Base-by-base conservation (phyloP, 2,113 vertebrate genomes). In the Oryzias celebensis region DNA sequence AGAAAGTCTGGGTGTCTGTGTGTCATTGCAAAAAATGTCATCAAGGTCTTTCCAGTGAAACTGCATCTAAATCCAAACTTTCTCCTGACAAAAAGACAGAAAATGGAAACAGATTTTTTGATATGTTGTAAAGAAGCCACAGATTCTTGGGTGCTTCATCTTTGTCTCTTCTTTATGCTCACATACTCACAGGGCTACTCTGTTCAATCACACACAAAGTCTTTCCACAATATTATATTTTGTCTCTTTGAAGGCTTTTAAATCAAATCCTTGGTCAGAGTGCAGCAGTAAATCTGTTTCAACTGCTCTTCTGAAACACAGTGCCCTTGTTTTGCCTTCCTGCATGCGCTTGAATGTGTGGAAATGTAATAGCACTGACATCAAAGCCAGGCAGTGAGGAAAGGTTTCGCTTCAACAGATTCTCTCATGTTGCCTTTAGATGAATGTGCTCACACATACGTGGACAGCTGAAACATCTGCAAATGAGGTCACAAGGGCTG, bases 251-350 rank as follows among this genome's bases (percentile, higher is more conserved):
- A 59, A 80, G 50, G 67, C 55, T 76, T 77, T 76, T 77, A 79
- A 84, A 77, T 79, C 59, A 56, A 74, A 66, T 81, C 65, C 48
- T 45, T 6, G 26, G 64, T 81, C 68, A 82, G 66, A 72, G 73
- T 59, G 65, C 57, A 74, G 72, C 65, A 77, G 65, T 84, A 76
- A 81, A 81, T 81, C 68, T 80, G 58, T 62, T 65, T 77, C 17
- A 55, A 56, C 26, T 24, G 31, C 54, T 75, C 77, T 82, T 83
- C 81, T 81, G 77, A 82, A 69, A 78, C 55, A 75, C 36, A 7
- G 45, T 31, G 28, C 44, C 52, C 58, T 69, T 31, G 47, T 43
- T 75, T 65, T 71, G 68, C 73, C 31, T 69, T 3, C 0, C 17
- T 56, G 49, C 44, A 49, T 50, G 50, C 41, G 20, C 56, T 22